phyloP scores from a whole-genome alignment of 2,888 invertebrate genomes.

The Polyommatus icarus region DNA sequence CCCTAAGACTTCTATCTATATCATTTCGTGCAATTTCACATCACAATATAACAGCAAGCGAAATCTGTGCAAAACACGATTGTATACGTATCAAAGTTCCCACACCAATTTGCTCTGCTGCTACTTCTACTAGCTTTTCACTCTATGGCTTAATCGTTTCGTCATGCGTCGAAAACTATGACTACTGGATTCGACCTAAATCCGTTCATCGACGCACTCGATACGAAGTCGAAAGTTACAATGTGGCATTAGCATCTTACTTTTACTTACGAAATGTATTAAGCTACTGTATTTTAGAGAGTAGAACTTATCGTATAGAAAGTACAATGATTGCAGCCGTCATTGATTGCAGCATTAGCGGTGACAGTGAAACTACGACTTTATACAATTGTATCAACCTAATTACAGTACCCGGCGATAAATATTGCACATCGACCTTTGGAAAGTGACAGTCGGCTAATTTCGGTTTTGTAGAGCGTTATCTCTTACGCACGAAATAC shows the following conservation, averaged over 20 bases:
- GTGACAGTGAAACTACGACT: slow-evolving; percentile 44
- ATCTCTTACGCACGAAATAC: no score
- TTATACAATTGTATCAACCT: neutral
- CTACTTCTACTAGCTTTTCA: neutral
- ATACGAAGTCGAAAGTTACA: slow-evolving; percentile 52
- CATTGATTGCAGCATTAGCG: slow-evolving; percentile 44
- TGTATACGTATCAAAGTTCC: slow-evolving; percentile 6
- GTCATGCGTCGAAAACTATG: slow-evolving; percentile 29
- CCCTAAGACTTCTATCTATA: no score
- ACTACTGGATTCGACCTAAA: slow-evolving; percentile 35
- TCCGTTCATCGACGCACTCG: slow-evolving; percentile 28
- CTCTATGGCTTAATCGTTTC: slow-evolving; percentile 27
- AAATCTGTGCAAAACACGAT: neutral
- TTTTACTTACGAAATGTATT: slow-evolving; percentile 61
- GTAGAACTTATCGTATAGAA: slow-evolving; percentile 60
- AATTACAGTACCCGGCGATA: no score
- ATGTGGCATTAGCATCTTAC: slow-evolving; percentile 65
- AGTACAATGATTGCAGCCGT: slow-evolving; percentile 49
- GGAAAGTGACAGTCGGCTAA: no score
- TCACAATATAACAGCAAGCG: neutral
- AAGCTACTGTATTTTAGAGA: slow-evolving; percentile 51
- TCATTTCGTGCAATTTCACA: neutral
- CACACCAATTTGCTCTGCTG: slow-evolving; percentile 11
- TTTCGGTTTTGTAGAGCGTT: no score
- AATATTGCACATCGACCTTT: no score